Base-by-base conservation (phyloP, 1,140 invertebrate species). In the Diorhabda sublineata region DNA sequence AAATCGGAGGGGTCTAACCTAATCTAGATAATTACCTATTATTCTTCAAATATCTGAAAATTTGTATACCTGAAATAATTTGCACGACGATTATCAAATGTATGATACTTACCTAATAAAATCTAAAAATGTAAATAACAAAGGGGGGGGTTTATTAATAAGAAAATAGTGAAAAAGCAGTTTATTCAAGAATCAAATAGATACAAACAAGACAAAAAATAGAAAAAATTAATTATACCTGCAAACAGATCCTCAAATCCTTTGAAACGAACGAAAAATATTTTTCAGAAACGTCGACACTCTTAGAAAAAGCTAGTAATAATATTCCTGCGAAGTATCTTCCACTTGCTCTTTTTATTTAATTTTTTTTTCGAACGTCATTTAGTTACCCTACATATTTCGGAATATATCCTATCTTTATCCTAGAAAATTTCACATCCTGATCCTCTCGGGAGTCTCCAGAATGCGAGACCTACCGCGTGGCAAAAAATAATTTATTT, bases 381-480 rank as follows among this genome's bases (percentile, higher is more conserved):
- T 8, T 42, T 8, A 8, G n/a, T 8, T 52, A 52, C 47, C 42
- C 61, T 62, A 67, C 59, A 42, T 70, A 26, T 26, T 26, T 26
- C 1, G 61, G 26, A 44, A 67, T 52, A 26, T 26, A 68, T 67
- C 60, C 61, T 62, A 68, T 59, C 42, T 68, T 64, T 68, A 57
- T 71, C 69, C 69, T 68, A 71, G 69, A 66, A 71, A 67, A 67
- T 71, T 71, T 63, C 67, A 66, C 64, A 52, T 52, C 47, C 47
- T 52, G 6, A 52, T n/a, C n/a, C 67, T 45, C 68, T 66, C 69
- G 57, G 56, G 56, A 61, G 64, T 65, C 64, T 66, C 69, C 47
- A 64, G 52, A 61, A 64, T 71, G 69, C 63, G 69, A 71, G 69
- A 71, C 69, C 69, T 71, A 71, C 59, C 61, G 61, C 52, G 63